Conservation (phyloP, 2,888 invertebrate species). For the Rutpela maculata region DNA sequence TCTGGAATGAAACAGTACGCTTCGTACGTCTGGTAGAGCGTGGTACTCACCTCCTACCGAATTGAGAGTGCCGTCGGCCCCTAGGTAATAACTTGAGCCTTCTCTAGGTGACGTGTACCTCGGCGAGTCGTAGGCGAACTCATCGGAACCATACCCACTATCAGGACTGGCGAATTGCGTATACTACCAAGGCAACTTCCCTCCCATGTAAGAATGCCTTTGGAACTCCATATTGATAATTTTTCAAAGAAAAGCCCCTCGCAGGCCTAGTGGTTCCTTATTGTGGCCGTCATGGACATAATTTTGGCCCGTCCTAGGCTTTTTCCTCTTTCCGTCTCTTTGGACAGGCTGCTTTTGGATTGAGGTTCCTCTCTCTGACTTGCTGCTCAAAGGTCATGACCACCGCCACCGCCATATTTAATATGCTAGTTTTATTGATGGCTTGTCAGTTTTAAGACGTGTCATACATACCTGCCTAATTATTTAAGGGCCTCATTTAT, state of each 20-base stretch:
- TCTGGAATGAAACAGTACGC: constrained; percentile 71
- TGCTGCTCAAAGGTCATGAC: constrained; percentile 98
- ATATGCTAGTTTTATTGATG: constrained; percentile 97
- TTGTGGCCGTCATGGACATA: constrained; percentile 80
- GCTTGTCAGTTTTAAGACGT: constrained; percentile 97
- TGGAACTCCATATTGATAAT: constrained; percentile 62
- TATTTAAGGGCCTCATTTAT: constrained; percentile 99
- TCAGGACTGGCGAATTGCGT: constrained; percentile 59
- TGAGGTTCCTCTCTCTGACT: constrained; percentile 96
- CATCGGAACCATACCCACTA: constrained; percentile 85
- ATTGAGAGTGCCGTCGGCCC: constrained; percentile 66
- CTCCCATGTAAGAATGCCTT: constrained; percentile 52
- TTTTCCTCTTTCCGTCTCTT: constrained; percentile 98
- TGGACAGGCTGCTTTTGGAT: constrained; percentile 98
- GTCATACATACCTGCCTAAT: constrained; percentile 97
- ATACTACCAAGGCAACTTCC: constrained; percentile 58
- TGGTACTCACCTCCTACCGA: constrained; percentile 69
- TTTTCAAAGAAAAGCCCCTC: no score
- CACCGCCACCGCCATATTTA: constrained; percentile 99
- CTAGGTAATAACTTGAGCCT: constrained; percentile 65
- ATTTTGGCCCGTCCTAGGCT: constrained; percentile 91
- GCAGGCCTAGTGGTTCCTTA: no score
- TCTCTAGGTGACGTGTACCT: constrained; percentile 90
- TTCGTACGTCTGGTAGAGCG: constrained; percentile 76
- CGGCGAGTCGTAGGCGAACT: constrained; percentile 89